Evolutionary conservation across 1,140 invertebrate genomes (phyloP).

Genomic region (Rhopalosiphum padi): DNA sequence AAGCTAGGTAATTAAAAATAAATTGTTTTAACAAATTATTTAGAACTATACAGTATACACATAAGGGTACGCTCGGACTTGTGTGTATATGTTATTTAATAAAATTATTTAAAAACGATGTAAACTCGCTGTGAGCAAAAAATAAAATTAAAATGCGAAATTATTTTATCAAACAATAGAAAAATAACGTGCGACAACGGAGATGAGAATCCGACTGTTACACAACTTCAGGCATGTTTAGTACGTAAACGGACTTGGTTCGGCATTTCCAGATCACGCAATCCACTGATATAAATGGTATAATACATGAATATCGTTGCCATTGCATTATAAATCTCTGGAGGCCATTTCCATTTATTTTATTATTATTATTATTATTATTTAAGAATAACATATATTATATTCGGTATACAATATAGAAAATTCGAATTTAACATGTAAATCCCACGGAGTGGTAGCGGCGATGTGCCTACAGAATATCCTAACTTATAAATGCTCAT

Average conservation of each 20-base stretch:
- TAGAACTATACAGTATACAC: neutral
- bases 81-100: neutral
- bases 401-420: neutral
- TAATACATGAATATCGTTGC: neutral
- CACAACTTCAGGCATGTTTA: neutral
- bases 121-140: neutral
- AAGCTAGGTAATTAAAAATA: neutral
- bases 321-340: neutral
- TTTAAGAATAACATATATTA: neutral
- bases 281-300: neutral
- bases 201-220: neutral
- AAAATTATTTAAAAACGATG: neutral
- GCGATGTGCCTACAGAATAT: neutral
- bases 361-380: neutral
- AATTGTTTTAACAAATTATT: neutral
- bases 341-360: neutral
- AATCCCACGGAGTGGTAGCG: neutral
- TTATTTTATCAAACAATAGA: neutral
- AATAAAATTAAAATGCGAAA: neutral
- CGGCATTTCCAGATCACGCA: neutral
- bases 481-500: constrained; percentile 44
- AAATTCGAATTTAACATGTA: neutral
- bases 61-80: neutral
- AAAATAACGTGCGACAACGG: neutral
- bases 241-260: neutral